Base-by-base conservation (phyloP, 2,888 invertebrate species). In the Pachydiplax longipennis region DNA sequence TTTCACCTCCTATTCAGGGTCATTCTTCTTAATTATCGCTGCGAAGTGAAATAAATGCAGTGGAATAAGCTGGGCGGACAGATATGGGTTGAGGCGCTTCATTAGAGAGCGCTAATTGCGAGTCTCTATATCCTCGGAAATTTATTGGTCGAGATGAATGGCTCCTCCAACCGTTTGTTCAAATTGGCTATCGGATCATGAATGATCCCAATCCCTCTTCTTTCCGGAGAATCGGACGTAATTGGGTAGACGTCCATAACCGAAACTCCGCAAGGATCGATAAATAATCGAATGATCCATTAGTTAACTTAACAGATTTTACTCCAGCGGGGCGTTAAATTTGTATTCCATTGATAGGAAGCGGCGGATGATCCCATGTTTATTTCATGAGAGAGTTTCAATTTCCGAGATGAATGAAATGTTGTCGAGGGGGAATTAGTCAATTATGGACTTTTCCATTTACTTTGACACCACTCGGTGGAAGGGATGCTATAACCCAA, bases 261-360 rank as follows among this genome's bases (percentile, higher is more conserved):
- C n/a, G 53, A 58, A 31, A 13, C 22, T 37, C n/a, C 87, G 0
- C n/a, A 61, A 22, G 87, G 87, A 25, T 31, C 87, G 58, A 35
- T 35, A 37, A 0, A 87, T 87, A 61, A 58, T 87, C 87, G 61
- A n/a, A 37, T 87, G 61, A 65, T 61, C 61, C 61, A 37, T 65
- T 61, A 61, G 87, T 87, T 87, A 87, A 37, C 87, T 87, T 87
- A 87, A 37, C 87, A 61, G 87, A 87, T 87, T 73, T 87, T 61
- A 61, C 87, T 61, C 61, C n/a, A 22, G 10, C 37, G 37, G 37
- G 6, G 53, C 15, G n/a, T 65, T 61, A 61, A 61, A 58, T 53
- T 58, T 87, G 25, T 35, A 37, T 61, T 87, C 35, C 37, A 82
- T n/a, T 61, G n/a, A 35, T n/a, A 37, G 0, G 87, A 61, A 18